Conservation (phyloP, 2,113 vertebrate genomes). For the Hippocampus guttulatus region DNA sequence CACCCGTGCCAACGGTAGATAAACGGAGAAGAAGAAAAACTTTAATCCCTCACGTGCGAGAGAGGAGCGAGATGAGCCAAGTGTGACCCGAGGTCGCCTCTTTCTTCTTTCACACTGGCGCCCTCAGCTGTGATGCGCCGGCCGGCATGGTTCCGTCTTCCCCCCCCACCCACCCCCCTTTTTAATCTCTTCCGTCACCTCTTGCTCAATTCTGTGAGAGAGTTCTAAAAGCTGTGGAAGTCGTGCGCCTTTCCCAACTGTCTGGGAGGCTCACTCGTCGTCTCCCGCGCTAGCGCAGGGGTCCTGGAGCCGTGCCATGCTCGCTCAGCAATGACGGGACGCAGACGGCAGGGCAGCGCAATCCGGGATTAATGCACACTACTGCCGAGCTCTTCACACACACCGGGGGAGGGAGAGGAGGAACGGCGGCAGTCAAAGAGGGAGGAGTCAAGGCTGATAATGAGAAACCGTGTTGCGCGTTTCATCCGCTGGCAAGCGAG, state of each 20-base stretch:
- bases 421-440: slow-evolving; percentile 45
- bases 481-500: slow-evolving; percentile 36
- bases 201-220: slow-evolving; percentile 31
- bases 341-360: slow-evolving; percentile 65
- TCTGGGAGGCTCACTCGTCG: slow-evolving; percentile 30
- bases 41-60: slow-evolving; percentile 50
- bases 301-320: slow-evolving; percentile 65
- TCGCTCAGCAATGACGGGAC: slow-evolving; percentile 61
- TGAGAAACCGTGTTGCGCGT: slow-evolving; percentile 48
- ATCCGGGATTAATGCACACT: slow-evolving; percentile 63
- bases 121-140: slow-evolving; percentile 34
- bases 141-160: slow-evolving; percentile 41
- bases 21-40: slow-evolving; percentile 33
- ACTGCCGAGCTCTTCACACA: slow-evolving; percentile 50
- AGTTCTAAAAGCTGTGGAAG: slow-evolving; percentile 45
- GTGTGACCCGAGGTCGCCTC: slow-evolving; percentile 25
- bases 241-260: slow-evolving; percentile 14
- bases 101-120: slow-evolving; percentile 53
- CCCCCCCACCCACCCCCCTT: background rate
- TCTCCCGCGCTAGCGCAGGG: slow-evolving; percentile 53
- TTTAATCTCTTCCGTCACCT: slow-evolving; percentile 20
- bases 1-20: slow-evolving; percentile 31
- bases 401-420: slow-evolving; percentile 17
- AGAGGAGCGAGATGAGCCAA: background rate
- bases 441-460: slow-evolving; percentile 62